A percentile compares a stretch with the other conserved stretches of the same genome.
Evolutionary conservation across 1,140 invertebrate genomes (phyloP).

Genomic region (Euura saliciscinereae): DNA sequence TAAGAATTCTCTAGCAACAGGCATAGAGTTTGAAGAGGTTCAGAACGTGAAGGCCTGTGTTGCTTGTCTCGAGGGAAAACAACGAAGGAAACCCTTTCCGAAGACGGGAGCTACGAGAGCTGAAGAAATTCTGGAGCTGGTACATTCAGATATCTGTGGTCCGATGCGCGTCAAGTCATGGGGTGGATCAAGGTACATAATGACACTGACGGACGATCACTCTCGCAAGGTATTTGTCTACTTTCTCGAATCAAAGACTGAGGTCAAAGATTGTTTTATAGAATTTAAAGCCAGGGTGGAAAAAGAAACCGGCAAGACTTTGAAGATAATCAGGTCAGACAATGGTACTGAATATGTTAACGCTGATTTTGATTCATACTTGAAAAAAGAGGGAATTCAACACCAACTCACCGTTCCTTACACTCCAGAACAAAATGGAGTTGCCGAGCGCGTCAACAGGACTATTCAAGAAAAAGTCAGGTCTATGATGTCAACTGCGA

Average conservation of each 20-base stretch:
- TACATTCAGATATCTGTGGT: slow-evolving; percentile 42
- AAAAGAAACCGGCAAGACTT: slow-evolving; percentile 23
- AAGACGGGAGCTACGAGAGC: slow-evolving; percentile 21
- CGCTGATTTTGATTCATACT: slow-evolving; percentile 35
- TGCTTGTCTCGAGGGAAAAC: slow-evolving; percentile 33
- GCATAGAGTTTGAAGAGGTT: slow-evolving; percentile 14
- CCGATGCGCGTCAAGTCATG: slow-evolving; percentile 30
- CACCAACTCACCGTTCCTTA: slow-evolving; percentile 37
- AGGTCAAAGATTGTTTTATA: slow-evolving; percentile 34
- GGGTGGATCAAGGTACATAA: slow-evolving; percentile 32
- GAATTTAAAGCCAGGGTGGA: slow-evolving; percentile 42
- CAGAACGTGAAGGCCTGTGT: slow-evolving; percentile 18
- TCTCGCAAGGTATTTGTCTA: too few relatives aligned
- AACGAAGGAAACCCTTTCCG: slow-evolving; percentile 33
- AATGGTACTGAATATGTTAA: slow-evolving; percentile 49
- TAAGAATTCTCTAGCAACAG: slow-evolving; percentile 31
- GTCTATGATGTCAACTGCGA: neutral
- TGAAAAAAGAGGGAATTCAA: slow-evolving; percentile 38
- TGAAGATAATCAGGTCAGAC: slow-evolving; percentile 35
- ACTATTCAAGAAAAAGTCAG: slow-evolving; percentile 34
- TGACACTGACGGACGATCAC: slow-evolving; percentile 45
- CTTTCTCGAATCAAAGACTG: slow-evolving; percentile 42
- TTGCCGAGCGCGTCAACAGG: slow-evolving; percentile 48
- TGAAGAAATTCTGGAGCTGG: slow-evolving; percentile 9
- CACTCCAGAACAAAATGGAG: slow-evolving; percentile 52